Evolutionary conservation across 2,113 vertebrate species (phyloP).

Genomic region (Equus quagga): DNA sequence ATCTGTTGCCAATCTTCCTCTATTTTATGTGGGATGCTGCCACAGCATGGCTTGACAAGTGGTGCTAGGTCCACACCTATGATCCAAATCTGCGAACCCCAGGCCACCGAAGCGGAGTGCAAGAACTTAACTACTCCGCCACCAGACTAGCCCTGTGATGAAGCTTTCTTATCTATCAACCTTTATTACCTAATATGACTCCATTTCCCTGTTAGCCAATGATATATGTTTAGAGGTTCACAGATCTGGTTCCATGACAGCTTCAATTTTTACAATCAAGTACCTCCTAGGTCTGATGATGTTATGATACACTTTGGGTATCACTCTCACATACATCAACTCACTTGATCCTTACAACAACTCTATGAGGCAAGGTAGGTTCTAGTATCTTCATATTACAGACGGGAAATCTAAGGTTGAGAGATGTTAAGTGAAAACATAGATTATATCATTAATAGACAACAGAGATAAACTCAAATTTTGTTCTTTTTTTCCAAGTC

Average conservation of each 20-base stretch:
- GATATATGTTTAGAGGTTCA: background rate
- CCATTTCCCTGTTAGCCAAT: background rate
- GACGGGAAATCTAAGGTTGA: background rate
- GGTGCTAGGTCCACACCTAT: too few species aligned
- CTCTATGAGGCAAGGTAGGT: background rate
- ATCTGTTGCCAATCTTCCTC: too few species aligned
- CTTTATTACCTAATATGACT: background rate
- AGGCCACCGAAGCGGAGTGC: too few species aligned
- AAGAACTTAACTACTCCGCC: too few species aligned
- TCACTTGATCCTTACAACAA: background rate
- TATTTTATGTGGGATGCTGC: too few species aligned
- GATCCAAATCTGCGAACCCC: too few species aligned
- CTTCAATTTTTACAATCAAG: background rate
- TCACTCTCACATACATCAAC: background rate
- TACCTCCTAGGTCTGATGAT: background rate
- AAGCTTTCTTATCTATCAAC: background rate
- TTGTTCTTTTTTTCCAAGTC: background rate
- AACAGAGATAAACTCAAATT: background rate
- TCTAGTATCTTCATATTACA: background rate
- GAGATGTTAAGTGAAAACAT: background rate
- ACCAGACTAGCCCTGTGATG: background rate
- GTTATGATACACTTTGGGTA: background rate
- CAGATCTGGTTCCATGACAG: background rate
- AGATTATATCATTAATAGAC: background rate
- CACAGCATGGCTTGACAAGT: too few species aligned